Base-by-base conservation (phyloP, 2,888 invertebrate genomes). In the Cactoblastis cactorum region DNA sequence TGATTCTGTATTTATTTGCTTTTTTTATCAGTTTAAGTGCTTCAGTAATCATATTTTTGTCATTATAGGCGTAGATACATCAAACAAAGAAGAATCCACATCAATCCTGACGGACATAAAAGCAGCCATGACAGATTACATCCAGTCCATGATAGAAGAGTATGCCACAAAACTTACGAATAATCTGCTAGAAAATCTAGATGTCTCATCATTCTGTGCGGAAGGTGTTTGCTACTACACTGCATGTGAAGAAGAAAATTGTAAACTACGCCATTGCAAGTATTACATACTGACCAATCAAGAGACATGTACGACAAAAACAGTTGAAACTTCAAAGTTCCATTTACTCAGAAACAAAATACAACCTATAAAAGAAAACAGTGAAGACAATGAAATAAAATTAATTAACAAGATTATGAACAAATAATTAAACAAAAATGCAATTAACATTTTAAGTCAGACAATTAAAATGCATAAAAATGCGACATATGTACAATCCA, bases 191-290 rank as follows among this genome's bases (percentile, higher is more conserved):
- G 58, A 45, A 24, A 62, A 71, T 48, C 53, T 76, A 22, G 62
- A 76, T 33, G 67, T 77, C 3, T 64, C 77, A 32, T 67, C 76
- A 0, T 63, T 69, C 46, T 84, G 83, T 53, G 53, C 58, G 1
- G 67, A 74, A 12, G 79, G 79, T 6, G 55, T 74, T 24, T 82
- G 82, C 57, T 77, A 76, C 51, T 83, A 77, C 46, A 67, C 65
- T n/a, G 46, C 58, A 22, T 79, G 77, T 51, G 58, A 71, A 50
- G 32, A 67, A 12, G 56, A 58, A 1, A 58, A 67, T 19, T 79
- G 77, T 53, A 59, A 63, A 53, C 33, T 64, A 19, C 55, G 61
- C 35, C 71, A 72, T 57, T 82, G 79, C 56, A 74, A 71, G 46
- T 82, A 76, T 55, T 56, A 74, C 55, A 61, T 80, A 52, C 51